Evolutionary conservation across 2,797 vertebrate genomes (phyloP), one percentile per base, ranked within the genome.

Genomic region (Parambassis ranga): DNA sequence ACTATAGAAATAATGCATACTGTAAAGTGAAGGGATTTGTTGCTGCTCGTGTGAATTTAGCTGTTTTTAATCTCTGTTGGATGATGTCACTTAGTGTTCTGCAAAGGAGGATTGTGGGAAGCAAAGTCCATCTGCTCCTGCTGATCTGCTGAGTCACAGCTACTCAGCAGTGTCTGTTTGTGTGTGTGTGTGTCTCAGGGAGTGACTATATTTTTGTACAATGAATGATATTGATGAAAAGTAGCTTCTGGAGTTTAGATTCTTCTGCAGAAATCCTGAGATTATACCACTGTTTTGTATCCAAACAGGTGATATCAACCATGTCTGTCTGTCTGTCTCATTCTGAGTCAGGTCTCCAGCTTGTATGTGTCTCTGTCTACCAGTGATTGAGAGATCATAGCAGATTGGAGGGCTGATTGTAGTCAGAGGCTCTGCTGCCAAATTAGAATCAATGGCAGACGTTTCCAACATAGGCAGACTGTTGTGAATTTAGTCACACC

Each of bases 91-190:
- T 38, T 60, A 65, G 58, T 67, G 32, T 60, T 68, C 49, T 65
- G 51, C 11, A 39, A 28, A 67, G 42, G 55, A 65, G 62, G 58
- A 72, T 72, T 67, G 75, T 83, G 69, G 66, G 71, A 70, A 75
- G 65, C 31, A 31, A 39, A 65, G 67, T 81, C 71, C 67, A 71
- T 82, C 73, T 79, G 71, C 65, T 82, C 28, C 60, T 72, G 64
- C 75, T 73, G 79, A 81, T 88, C 36, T 88, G 88, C 90, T 89
- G 90, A 90, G 82, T 91, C 88, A 90, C 75, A 72, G 77, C 37
- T 62, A 74, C 52, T 75, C 55, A 58, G 65, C 46, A 16, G 65
- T 69, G 39, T 51, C 26, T 65, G 26, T 31, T 16, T 57, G 39
- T 36, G 47, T 26, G 39, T 32, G 28, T 66, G 20, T 42, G 49